Evolutionary conservation across 2,888 invertebrate species (phyloP), one percentile per base, ranked within the genome.

Genomic region (Cistogaster globosa): DNA sequence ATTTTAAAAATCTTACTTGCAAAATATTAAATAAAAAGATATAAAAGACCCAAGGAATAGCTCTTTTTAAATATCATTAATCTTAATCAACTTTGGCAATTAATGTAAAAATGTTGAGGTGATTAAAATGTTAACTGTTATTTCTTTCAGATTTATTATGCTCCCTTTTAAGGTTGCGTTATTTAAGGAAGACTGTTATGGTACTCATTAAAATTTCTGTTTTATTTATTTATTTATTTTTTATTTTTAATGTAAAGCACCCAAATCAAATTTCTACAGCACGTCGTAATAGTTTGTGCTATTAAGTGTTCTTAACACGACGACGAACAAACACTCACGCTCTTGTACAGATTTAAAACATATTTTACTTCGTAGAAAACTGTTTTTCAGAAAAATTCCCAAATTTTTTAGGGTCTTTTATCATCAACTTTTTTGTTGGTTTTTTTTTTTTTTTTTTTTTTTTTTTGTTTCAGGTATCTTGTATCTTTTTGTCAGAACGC

Each of bases 231-330:
- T 22, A 22, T 55, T 22, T 4, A 22, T 14, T 14, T 55, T 55
- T 20, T 22, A 38, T 38, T 26, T n/a, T n/a, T n/a, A n/a, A 20
- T 32, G 32, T 32, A 32, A 32, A 32, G n/a, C n/a, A 55, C 7
- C 45, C 18, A 62, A 65, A 76, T 22, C 74, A 69, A 75, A 51
- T 79, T 79, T 51, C 20, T 51, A 20, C 4, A 4, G 38, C 81
- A 84, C 81, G 77, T 77, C 55, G 67, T 62, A 20, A 62, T 65
- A 75, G 71, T 79, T 79, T 82, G 60, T 67, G 53, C 76, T 62
- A 60, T 16, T 58, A 62, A 85, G 81, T n/a, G n/a, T n/a, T n/a
- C n/a, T 22, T 45, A 32, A 32, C 2, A 62, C 68, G 22, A 53
- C 26, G 18, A 11, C 48, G 32, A 22, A 45, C 20, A 60, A 42